Evolutionary conservation across 2,797 vertebrate species (phyloP).

Genomic region (Danio jaintianensis): DNA sequence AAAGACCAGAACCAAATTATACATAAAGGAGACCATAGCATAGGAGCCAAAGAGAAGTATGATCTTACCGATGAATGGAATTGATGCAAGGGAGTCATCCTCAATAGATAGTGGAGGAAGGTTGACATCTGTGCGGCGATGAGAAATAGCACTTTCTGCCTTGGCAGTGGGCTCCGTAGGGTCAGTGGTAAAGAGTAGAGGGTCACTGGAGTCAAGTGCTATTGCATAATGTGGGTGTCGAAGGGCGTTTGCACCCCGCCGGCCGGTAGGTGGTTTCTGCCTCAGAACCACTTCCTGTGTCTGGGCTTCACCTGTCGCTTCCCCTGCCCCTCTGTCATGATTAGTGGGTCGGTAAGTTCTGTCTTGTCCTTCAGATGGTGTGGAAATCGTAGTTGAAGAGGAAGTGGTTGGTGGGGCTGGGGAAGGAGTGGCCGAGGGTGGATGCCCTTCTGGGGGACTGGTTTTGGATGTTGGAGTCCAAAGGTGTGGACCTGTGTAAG

Average conservation of each 20-base stretch:
- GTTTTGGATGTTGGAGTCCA: conserved; percentile 78
- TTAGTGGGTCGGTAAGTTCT: conserved; percentile 75
- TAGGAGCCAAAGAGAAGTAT: neutral
- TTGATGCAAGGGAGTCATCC: conserved; percentile 94
- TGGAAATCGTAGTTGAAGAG: conserved; percentile 38
- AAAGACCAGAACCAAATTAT: conserved; percentile 19
- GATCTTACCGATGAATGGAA: conserved; percentile 95
- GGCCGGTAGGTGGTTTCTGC: conserved; percentile 92
- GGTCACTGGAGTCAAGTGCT: conserved; percentile 83
- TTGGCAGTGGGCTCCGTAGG: conserved; percentile 57
- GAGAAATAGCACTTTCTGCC: conserved; percentile 64
- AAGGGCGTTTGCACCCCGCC: conserved; percentile 79
- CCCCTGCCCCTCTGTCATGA: conserved; percentile 80
- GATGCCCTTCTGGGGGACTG: conserved; percentile 72
- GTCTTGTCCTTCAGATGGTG: conserved; percentile 71
- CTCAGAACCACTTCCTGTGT: conserved; percentile 91
- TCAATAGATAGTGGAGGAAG: conserved; percentile 84
- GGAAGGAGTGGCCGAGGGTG: neutral
- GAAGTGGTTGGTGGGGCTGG: conserved; percentile 56
- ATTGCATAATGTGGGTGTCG: conserved; percentile 88
- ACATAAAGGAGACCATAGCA: neutral
- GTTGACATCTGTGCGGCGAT: conserved; percentile 77
- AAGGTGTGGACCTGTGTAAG: conserved; percentile 85
- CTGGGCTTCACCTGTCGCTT: conserved; percentile 77
- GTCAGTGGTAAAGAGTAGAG: conserved; percentile 76